A percentile compares a stretch with the other conserved stretches of the same genome.
Conservation (phyloP, 2,888 invertebrate genomes). For the Ichneumon xanthorius region DNA sequence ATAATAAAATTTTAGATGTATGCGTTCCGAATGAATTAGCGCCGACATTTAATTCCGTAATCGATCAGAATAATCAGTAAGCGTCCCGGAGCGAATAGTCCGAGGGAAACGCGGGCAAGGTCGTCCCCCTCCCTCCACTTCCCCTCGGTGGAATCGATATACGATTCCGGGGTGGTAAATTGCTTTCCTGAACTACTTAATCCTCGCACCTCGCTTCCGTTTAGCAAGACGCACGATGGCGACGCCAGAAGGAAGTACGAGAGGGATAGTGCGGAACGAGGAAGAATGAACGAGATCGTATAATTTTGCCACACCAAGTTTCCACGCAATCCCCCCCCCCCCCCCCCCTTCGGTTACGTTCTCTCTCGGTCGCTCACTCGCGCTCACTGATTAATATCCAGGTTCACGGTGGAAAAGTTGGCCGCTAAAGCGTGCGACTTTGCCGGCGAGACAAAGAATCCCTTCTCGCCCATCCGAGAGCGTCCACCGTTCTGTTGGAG, state of each 20-base stretch:
- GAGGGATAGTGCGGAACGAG: constrained; percentile 10
- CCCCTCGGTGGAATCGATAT: constrained; percentile 47
- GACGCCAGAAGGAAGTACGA: constrained; percentile 9
- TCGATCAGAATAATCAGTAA: constrained; percentile 45
- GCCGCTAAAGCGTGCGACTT: constrained; percentile 64
- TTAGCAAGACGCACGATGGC: constrained; percentile 56
- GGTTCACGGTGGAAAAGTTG: constrained; percentile 72
- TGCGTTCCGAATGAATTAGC: constrained; percentile 5
- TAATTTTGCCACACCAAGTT: constrained; percentile 67
- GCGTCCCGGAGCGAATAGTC: constrained; percentile 30
- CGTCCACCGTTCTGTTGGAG: constrained; percentile 1
- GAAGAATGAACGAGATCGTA: constrained; percentile 58
- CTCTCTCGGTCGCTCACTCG: constrained; percentile 49
- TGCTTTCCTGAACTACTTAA: constrained; percentile 63
- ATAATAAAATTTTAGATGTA: constrained; percentile 14
- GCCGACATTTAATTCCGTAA: constrained; percentile 25
- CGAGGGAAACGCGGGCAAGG: constrained; percentile 53
- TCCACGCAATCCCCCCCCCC: constrained; percentile 28
- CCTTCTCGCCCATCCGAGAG: constrained; percentile 17
- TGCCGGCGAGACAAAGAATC: constrained; percentile 38
- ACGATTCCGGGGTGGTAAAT: constrained; percentile 59
- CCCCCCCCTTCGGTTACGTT: constrained; percentile 31
- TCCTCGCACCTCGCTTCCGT: constrained; percentile 52
- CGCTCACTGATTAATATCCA: constrained; percentile 48
- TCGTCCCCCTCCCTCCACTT: constrained; percentile 18